Conservation (phyloP, 2,113 vertebrate genomes). For the Lophura nycthemera region DNA sequence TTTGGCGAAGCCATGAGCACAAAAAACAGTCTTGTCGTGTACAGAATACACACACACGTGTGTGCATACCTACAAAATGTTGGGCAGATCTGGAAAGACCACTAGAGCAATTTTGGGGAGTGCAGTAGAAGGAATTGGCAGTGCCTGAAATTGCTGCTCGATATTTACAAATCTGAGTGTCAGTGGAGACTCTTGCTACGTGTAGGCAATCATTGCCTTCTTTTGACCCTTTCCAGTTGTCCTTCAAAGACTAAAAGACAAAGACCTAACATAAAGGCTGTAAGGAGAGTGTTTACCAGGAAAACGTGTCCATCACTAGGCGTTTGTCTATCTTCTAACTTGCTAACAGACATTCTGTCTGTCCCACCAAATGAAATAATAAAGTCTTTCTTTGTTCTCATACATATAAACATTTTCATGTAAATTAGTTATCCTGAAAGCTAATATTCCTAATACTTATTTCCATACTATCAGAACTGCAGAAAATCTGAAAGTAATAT, state of each 20-base stretch:
- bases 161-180: neutral
- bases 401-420: neutral
- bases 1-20: neutral
- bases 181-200: neutral
- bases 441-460: neutral
- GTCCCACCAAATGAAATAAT: neutral
- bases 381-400: neutral
- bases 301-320: neutral
- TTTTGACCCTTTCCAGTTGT: neutral
- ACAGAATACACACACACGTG: neutral
- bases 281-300: neutral
- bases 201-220: neutral
- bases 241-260: neutral
- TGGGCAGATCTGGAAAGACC: neutral
- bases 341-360: neutral
- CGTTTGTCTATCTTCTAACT: neutral
- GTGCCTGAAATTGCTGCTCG: neutral
- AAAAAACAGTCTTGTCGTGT: neutral
- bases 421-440: constrained; percentile 14
- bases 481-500: constrained; percentile 42
- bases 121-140: neutral
- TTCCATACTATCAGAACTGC: constrained; percentile 44
- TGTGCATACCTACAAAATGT: accelerated
- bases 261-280: neutral
- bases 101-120: neutral